Percentiles rank a stretch among this genome's conserved stretches.
Evolutionary conservation across 1,140 invertebrate species (phyloP).

Genomic region (Prorops nasuta): DNA sequence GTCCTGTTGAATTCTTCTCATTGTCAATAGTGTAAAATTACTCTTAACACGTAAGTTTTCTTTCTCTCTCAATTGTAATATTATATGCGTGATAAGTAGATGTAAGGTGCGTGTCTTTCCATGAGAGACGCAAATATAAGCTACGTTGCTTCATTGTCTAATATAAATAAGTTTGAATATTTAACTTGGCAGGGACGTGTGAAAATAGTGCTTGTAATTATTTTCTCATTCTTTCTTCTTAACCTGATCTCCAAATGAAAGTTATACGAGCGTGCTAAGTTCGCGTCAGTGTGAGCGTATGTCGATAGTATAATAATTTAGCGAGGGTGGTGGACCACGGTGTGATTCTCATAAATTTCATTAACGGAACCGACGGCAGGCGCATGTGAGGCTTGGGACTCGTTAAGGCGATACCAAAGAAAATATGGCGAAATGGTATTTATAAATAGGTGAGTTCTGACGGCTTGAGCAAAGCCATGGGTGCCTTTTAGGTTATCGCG

Average conservation of each 20-base stretch:
- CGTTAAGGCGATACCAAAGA: conserved; percentile 1
- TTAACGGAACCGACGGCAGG: background rate
- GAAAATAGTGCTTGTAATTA: too few relatives aligned
- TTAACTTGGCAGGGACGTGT: too few relatives aligned
- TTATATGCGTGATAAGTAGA: background rate
- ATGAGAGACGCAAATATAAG: background rate
- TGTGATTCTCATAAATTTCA: conserved; percentile 6
- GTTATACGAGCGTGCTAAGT: background rate
- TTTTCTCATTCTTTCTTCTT: too few relatives aligned
- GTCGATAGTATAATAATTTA: background rate
- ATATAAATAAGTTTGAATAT: too few relatives aligned
- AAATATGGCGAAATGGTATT: conserved; percentile 36
- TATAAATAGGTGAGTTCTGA: conserved; percentile 56
- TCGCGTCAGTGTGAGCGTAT: background rate
- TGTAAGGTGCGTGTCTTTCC: background rate
- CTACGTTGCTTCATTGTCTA: background rate
- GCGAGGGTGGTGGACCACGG: conserved; percentile 2
- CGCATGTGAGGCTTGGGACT: conserved; percentile 1
- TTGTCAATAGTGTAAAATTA: background rate
- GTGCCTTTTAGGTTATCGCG: conserved; percentile 56
- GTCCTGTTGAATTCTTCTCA: background rate
- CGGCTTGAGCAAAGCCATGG: conserved; percentile 52
- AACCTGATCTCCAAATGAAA: too few relatives aligned
- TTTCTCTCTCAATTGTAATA: background rate
- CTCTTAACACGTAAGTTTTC: background rate